Percentiles rank a stretch among this genome's conserved stretches.
Conservation (phyloP, 2,888 invertebrate genomes). For the Nezara viridula region DNA sequence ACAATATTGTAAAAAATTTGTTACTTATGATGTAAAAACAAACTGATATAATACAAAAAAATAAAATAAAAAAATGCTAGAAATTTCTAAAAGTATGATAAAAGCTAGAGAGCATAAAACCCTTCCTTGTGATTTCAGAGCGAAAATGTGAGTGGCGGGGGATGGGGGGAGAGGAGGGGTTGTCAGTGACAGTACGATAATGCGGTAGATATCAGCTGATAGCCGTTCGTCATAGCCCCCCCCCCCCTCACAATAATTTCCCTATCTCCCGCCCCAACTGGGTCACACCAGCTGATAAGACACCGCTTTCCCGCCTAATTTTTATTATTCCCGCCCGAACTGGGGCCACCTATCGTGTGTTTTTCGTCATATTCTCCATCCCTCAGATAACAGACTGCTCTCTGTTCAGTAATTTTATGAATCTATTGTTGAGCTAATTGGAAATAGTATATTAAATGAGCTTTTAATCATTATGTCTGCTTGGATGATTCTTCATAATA, state of each 20-base stretch:
- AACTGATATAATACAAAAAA: no score
- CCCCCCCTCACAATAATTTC: slow-evolving; percentile 42
- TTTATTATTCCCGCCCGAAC: slow-evolving; percentile 13
- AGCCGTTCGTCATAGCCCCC: slow-evolving; percentile 38
- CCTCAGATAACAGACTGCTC: background rate
- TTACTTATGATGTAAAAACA: no score
- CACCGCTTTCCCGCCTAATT: slow-evolving; percentile 36
- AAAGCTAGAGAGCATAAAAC: background rate
- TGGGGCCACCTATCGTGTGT: slow-evolving; percentile 10
- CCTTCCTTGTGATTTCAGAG: background rate
- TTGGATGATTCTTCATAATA: no score
- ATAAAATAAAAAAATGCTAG: background rate
- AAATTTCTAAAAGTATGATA: background rate
- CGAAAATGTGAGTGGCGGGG: slow-evolving; percentile 12
- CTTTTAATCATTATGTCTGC: no score
- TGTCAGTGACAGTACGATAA: slow-evolving; percentile 1
- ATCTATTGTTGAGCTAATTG: background rate
- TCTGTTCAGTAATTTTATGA: background rate
- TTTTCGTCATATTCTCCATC: background rate
- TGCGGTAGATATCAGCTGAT: slow-evolving; percentile 19
- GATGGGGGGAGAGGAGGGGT: no score
- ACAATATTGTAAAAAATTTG: no score
- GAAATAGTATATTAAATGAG: background rate
- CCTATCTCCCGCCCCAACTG: slow-evolving; percentile 24
- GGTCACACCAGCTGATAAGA: slow-evolving; percentile 36